Percentiles rank a stretch among this genome's conserved stretches.
These are phyloP conservation scores for Okamejei kenojei DNA, from an alignment of 2,797 vertebrate genomes.

Conservation along the genomic window DNA sequence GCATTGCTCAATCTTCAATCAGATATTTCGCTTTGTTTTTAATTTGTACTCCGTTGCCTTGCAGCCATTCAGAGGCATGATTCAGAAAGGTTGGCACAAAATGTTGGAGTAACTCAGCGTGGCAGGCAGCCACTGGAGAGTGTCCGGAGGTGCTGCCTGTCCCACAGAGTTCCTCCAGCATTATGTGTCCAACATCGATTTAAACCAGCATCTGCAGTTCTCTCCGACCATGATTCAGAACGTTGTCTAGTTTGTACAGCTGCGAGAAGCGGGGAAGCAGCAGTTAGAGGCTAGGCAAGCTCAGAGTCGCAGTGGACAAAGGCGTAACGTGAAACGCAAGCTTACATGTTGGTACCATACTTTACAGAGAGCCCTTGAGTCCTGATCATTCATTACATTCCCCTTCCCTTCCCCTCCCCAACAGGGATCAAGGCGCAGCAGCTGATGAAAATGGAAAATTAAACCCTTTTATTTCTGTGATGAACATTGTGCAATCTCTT, in stretches of 20 bases:
- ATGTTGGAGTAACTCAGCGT: too few species aligned
- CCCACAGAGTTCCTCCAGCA: too few species aligned
- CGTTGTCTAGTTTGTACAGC: not conserved
- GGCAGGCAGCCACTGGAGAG: too few species aligned
- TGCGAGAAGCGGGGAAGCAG: not conserved
- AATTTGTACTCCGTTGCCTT: not conserved
- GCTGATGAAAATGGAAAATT: not conserved
- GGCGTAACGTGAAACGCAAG: not conserved
- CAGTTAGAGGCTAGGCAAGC: not conserved
- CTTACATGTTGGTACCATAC: not conserved
- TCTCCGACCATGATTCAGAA: not conserved
- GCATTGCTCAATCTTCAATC: not conserved
- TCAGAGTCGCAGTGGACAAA: not conserved
- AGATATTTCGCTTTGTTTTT: not conserved
- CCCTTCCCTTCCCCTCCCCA: not conserved
- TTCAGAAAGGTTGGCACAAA: not conserved
- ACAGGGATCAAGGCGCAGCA: not conserved
- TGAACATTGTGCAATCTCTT: not conserved
- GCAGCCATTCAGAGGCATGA: not conserved
- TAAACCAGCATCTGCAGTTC: too few species aligned
- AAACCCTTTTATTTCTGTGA: not conserved
- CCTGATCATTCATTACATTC: not conserved
- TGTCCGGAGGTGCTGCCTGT: too few species aligned
- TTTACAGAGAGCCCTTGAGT: not conserved
- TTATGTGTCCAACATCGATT: too few species aligned